phyloP scores from a whole-genome alignment of 23 tunicate genomes.

The Phallusia fumigata region DNA sequence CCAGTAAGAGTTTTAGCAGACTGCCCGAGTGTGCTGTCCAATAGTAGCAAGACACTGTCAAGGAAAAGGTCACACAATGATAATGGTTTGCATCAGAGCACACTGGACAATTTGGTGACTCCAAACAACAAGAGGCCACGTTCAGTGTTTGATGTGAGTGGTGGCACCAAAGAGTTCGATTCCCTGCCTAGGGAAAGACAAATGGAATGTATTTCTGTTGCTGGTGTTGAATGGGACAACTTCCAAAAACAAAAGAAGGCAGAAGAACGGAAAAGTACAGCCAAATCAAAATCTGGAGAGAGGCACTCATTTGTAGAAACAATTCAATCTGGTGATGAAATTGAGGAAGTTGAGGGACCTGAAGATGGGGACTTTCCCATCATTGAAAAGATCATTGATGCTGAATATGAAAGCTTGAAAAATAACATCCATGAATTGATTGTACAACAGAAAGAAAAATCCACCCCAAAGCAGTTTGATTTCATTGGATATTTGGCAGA shows the following conservation, averaged over 20 bases:
- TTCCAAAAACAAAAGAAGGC: not conserved
- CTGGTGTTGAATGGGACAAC: constrained; percentile 26
- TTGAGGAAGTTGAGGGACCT: not conserved
- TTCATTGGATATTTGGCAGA: constrained; percentile 22
- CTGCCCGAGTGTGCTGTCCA: not conserved
- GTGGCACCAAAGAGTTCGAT: constrained; percentile 14
- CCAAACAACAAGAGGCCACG: constrained; percentile 30
- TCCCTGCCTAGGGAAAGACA: not conserved
- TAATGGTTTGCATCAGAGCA: constrained; percentile 8
- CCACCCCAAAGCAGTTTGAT: not conserved
- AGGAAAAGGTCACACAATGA: constrained; percentile 21
- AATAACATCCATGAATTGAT: not conserved
- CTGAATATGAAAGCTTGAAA: not conserved
- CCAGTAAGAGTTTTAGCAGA: constrained; percentile 7
- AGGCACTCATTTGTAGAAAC: not conserved
- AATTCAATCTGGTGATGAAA: not conserved
- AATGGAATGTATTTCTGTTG: not conserved
- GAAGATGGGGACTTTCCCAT: not conserved
- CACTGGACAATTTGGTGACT: constrained; percentile 19
- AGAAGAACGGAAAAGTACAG: not conserved
- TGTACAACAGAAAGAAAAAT: not conserved
- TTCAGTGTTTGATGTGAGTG: constrained; percentile 21
- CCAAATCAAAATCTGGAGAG: not conserved
- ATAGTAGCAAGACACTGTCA: not conserved
- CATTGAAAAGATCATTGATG: not conserved